Conservation (phyloP, 2,797 vertebrate species). For the Epinephelus coioides region DNA sequence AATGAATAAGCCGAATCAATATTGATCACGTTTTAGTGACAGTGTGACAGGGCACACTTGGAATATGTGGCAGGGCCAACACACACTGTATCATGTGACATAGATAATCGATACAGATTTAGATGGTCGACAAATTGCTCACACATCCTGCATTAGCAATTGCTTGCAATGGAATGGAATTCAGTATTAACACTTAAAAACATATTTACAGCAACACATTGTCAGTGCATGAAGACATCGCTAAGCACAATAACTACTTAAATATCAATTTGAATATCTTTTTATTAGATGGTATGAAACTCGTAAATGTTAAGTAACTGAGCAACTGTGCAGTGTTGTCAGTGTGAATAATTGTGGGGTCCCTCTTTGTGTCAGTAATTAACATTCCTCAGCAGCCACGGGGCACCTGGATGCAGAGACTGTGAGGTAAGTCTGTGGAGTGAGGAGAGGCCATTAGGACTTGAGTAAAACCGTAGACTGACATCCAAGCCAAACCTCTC, state of each 20-base stretch:
- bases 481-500: conserved; percentile 86
- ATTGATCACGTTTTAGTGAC: not conserved
- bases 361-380: conserved; percentile 53
- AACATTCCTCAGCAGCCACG: conserved; percentile 28
- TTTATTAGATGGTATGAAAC: not conserved
- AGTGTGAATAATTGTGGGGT: conserved; percentile 49
- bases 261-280: not conserved
- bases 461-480: conserved; percentile 85
- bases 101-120: not conserved
- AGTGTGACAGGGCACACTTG: not conserved
- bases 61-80: too few relatives aligned
- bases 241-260: not conserved
- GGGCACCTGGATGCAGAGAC: not conserved
- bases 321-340: not conserved
- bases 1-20: not conserved
- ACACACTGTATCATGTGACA: too few relatives aligned
- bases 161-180: not conserved
- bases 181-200: not conserved
- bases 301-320: not conserved
- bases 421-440: conserved; percentile 82
- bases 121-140: too few relatives aligned
- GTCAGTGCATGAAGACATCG: not conserved
- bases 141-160: too few relatives aligned
- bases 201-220: not conserved
- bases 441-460: conserved; percentile 84